Evolutionary conservation across 2,113 vertebrate genomes (phyloP), one percentile per base, ranked within the genome.

Genomic region (Nycticebus coucang): DNA sequence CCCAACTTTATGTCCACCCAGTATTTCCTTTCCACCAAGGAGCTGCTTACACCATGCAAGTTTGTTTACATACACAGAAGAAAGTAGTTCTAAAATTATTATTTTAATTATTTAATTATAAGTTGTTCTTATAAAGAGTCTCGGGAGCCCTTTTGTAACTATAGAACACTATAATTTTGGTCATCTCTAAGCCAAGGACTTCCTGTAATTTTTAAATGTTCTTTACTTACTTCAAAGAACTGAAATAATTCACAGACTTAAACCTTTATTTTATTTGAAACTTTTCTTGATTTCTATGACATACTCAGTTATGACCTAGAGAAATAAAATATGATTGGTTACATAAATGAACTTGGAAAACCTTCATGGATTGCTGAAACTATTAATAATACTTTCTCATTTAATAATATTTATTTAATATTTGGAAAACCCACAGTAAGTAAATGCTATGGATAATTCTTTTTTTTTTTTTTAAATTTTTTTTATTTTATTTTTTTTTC

Each of bases 261-360:
- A 93, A 75, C 10, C 26, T 9, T 59, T 72, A 24, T 82, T 94
- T 89, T 88, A 83, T 28, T 50, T 88, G 12, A 91, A 69, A 11
- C 18, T 62, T 41, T 91, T 21, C 24, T 81, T 88, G 22, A 90
- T 80, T 96, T 93, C 68, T 79, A 78, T 41, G 87, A 87, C 62
- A 92, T 37, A 95, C 18, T 93, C 11, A 92, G 21, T 30, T 85
- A 62, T 53, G n/a, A 87, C 6, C 50, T 87, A 89, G n/a, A 93
- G 22, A 95, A 82, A 91, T 95, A 17, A 88, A 93, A 94, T 30
- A 10, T 82, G n/a, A 78, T 62, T 87, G n/a, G 19, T 93, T 94
- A 92, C 3, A 26, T 60, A 77, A 87, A 28, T 82, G n/a, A 92
- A 87, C 7, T 50, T 88, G 30, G 71, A 93, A 87, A 59, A 68